Conservation (phyloP, 2,888 invertebrate genomes). For the Anodontia alba region DNA sequence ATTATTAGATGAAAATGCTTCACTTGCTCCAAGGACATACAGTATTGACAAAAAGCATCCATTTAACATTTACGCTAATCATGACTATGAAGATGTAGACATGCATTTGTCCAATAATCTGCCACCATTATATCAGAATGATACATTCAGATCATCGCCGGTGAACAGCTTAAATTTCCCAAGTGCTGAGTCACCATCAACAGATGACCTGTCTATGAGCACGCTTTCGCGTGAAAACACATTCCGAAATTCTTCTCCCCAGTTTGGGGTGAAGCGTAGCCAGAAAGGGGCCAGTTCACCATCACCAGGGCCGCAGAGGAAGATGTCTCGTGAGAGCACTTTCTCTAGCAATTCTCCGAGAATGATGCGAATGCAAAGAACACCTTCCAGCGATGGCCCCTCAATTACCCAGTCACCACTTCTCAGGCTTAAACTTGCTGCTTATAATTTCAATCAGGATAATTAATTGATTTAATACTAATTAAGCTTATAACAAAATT, state of each 20-base stretch:
- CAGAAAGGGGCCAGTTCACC: conserved; percentile 24
- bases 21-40: conserved; percentile 60
- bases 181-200: conserved; percentile 49
- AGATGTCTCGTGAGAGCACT: conserved; percentile 61
- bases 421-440: conserved; percentile 57
- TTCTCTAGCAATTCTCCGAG: conserved; percentile 57
- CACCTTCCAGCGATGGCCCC: conserved; percentile 59
- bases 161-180: conserved; percentile 18
- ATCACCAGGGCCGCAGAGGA: conserved; percentile 52
- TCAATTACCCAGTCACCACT: conserved; percentile 58
- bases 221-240: conserved; percentile 48
- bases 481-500: too few relatives aligned
- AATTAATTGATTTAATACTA: conserved; percentile 20
- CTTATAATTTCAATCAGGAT: conserved; percentile 59
- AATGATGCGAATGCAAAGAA: conserved; percentile 48
- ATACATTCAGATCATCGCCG: conserved; percentile 37
- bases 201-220: conserved; percentile 46
- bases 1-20: conserved; percentile 57
- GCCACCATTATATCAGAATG: conserved; percentile 40
- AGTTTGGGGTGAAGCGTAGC: conserved; percentile 42
- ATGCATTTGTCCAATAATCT: background rate
- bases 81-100: conserved; percentile 77
- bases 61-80: conserved; percentile 68
- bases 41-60: conserved; percentile 60
- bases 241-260: conserved; percentile 50